Evolutionary conservation across 2,797 vertebrate genomes (phyloP), one percentile per base, ranked within the genome.

Genomic region (Pelobates cultripes): DNA sequence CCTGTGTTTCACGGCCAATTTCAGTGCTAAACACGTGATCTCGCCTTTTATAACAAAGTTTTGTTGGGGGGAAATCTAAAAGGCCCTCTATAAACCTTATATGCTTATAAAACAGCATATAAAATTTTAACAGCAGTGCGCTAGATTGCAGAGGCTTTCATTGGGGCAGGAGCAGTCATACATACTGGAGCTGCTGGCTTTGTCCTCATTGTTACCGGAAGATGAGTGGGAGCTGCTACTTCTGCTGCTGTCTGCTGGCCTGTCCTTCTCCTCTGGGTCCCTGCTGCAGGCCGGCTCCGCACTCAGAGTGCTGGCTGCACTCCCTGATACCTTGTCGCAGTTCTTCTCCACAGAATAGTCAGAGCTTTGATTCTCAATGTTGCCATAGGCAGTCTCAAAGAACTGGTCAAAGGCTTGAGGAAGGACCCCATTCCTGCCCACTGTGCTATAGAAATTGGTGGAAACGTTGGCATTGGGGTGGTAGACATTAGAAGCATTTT

Each of bases 31-130:
- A 93, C 97, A 98, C 97, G 97, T 99, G 97, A 98, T 98, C 95
- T 92, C 92, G 94, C 92, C 92, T 95, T 97, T 97, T 97, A 95
- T 96, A 97, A 97, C 93, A 95, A 96, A 97, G 95, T 98, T 98
- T 97, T 97, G 96, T 96, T 96, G 93, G 5, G 95, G 95, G 94
- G 93, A 96, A 97, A 97, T 96, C 94, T 96, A 95, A 95, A 51
- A 95, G 95, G 95, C 92, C 96, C 96, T 96, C 97, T 94, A 98
- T 99, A 99, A 99, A 99, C 96, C 95, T 96, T 94, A 93, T 95
- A 95, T 94, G 96, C 97, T 97, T 99, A 99, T 99, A 99, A 99
- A 99, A 98, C 95, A 96, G 96, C 97, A 96, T 96, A 98, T 99
- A 99, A 99, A 97, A 92, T 87, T 95, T 98, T 98, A 98, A 98